Conservation (phyloP, 2,888 invertebrate species). For the Trichopoda pennipes region DNA sequence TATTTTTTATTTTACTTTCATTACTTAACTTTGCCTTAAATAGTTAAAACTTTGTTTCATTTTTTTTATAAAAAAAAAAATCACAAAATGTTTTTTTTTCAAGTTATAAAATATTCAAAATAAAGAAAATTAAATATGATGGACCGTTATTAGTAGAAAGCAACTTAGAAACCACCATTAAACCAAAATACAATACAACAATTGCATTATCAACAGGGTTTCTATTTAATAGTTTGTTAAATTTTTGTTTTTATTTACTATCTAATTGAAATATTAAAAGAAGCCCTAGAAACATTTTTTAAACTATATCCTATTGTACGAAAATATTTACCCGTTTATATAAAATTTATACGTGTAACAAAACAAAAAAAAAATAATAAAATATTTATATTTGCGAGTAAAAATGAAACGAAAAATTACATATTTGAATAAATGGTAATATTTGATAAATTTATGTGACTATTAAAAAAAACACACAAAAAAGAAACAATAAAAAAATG, state of each 20-base stretch:
- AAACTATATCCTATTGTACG: constrained; percentile 22
- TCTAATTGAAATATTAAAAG: constrained; percentile 8
- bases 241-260: constrained; percentile 16
- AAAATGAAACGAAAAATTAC: constrained; percentile 17
- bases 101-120: constrained; percentile 22
- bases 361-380: constrained; percentile 60
- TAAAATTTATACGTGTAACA: constrained; percentile 67
- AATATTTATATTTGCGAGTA: constrained; percentile 55
- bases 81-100: constrained; percentile 17
- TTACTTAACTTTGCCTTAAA: constrained; percentile 55
- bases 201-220: constrained; percentile 53
- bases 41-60: constrained; percentile 43
- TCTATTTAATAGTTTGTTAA: constrained; percentile 43
- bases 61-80: constrained; percentile 14
- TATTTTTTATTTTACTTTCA: constrained; percentile 37
- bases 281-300: constrained; percentile 30
- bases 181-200: constrained; percentile 26
- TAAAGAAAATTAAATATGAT: constrained; percentile 1
- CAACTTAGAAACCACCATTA: constrained; percentile 66
- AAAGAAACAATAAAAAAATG: not conserved
- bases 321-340: constrained; percentile 64
- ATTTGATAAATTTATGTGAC: constrained; percentile 15
- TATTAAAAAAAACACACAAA: not conserved
- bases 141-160: constrained; percentile 42
- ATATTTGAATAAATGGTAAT: constrained; percentile 28